Base-by-base conservation (phyloP, 2,888 invertebrate species). In the Tinea semifulvella region DNA sequence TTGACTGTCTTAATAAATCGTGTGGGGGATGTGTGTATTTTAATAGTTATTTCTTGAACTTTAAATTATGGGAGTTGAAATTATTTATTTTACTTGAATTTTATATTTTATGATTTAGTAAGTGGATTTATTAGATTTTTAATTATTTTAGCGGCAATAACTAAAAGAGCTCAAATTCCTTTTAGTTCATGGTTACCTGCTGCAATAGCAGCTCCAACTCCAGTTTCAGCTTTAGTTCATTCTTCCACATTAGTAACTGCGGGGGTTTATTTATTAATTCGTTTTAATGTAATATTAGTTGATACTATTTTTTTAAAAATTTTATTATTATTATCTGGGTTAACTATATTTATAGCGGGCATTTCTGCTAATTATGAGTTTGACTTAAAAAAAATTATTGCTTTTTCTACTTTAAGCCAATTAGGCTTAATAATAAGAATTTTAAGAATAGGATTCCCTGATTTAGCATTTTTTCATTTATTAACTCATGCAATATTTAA, bases 151-250 rank as follows among this genome's bases (percentile, higher is more conserved):
- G 86, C 86, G 0, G 81, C 84, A 44, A 85, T 89, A 74, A 90
- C 90, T 48, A 91, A 91, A 70, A 91, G 90, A 53, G 91, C 90
- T 60, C 90, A 91, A 68, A 85, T 91, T 82, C 90, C 91, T 39
- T 92, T 91, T 87, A 89, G 88, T 49, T 84, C 88, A 38, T 91
- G 90, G 56, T 67, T 90, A 42, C 91, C 91, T 0, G 87, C 86
- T 0, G 90, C 90, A 35, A 91, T 91, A 68, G 88, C 89, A 0
- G 90, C 90, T 36, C 90, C 90, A 25, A 91, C 90, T 0, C 90
- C 90, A 7, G 86, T 90, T 46, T 89, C 89, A n/a, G 84, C 89
- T 48, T 82, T 90, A 71, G 89, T 66, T 35, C 89, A 91, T 83
- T 91, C 90, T 50, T 91, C 89, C 3, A 91, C 90, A 50, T 82